These are phyloP conservation scores for Chalcosyrphus nemorum DNA, from an alignment of 2,888 invertebrate species.

Conservation along the genomic window DNA sequence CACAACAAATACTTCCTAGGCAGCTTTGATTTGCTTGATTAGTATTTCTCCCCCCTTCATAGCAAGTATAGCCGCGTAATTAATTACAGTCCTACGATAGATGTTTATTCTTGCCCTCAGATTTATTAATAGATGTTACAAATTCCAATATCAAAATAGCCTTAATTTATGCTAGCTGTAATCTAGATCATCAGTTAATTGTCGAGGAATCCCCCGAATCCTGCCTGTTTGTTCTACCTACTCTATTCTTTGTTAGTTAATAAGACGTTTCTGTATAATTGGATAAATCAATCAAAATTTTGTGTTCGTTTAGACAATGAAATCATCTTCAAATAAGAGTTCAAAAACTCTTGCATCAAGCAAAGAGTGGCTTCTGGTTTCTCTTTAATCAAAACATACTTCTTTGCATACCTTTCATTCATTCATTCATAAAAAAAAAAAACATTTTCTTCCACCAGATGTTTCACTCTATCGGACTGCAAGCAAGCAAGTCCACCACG, in stretches of 20 bases:
- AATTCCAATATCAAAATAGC: neutral
- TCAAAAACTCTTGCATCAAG: neutral
- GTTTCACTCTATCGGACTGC: slow-evolving; percentile 21
- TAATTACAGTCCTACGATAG: too few relatives aligned
- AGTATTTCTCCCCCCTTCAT: too few relatives aligned
- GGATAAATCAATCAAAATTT: slow-evolving; percentile 31
- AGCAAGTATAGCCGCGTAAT: too few relatives aligned
- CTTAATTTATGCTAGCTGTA: neutral
- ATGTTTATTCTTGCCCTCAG: too few relatives aligned
- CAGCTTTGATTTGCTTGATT: too few relatives aligned
- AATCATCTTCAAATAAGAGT: neutral
- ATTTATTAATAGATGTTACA: too few relatives aligned
- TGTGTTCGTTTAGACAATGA: neutral
- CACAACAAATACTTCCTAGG: too few relatives aligned
- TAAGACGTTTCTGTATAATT: slow-evolving; percentile 9
- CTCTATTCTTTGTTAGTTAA: neutral
- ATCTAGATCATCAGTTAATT: neutral
- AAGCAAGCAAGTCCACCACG: slow-evolving; percentile 21
- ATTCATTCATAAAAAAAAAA: slow-evolving; percentile 27
- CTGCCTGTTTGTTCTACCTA: neutral
- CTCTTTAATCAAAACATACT: slow-evolving; percentile 11
- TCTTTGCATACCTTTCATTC: slow-evolving; percentile 3
- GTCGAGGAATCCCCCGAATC: neutral
- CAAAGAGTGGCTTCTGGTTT: neutral
- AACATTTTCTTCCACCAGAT: slow-evolving; percentile 27